These are phyloP conservation scores for Talpa occidentalis DNA, from an alignment of 2,113 vertebrate species.

Conservation along the genomic window DNA sequence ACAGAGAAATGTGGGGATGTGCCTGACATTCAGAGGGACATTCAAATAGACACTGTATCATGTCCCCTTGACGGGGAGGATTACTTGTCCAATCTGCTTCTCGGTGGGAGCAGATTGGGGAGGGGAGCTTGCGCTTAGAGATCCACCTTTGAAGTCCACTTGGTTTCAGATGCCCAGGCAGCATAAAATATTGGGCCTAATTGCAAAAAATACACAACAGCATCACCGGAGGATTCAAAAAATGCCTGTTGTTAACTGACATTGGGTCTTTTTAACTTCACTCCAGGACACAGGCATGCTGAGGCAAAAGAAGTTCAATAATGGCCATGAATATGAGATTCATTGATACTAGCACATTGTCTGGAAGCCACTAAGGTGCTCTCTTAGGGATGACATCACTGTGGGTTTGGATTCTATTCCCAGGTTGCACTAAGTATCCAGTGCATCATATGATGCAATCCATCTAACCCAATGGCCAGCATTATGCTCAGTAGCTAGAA, in stretches of 20 bases:
- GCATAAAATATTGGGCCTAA: background rate
- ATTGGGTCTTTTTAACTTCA: background rate
- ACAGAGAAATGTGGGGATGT: background rate
- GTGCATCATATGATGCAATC: background rate
- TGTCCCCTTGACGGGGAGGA: background rate
- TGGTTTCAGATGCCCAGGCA: background rate
- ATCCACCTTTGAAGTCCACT: background rate
- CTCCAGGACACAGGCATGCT: background rate
- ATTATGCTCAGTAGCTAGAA: background rate
- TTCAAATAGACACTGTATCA: background rate
- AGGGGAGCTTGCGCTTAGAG: background rate
- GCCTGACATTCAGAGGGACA: background rate
- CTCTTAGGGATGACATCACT: background rate
- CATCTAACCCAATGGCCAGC: background rate
- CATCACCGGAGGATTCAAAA: background rate
- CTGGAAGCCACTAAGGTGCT: background rate
- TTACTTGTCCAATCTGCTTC: background rate
- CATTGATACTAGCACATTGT: background rate
- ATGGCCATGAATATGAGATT: background rate
- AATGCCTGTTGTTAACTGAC: too few species aligned
- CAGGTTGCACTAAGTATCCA: background rate
- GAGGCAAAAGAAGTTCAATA: background rate
- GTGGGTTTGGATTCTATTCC: background rate
- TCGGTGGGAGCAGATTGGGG: background rate
- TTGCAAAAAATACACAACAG: background rate